phyloP scores from a whole-genome alignment of 2,113 vertebrate genomes.

The Leptobrachium ailaonicum region DNA sequence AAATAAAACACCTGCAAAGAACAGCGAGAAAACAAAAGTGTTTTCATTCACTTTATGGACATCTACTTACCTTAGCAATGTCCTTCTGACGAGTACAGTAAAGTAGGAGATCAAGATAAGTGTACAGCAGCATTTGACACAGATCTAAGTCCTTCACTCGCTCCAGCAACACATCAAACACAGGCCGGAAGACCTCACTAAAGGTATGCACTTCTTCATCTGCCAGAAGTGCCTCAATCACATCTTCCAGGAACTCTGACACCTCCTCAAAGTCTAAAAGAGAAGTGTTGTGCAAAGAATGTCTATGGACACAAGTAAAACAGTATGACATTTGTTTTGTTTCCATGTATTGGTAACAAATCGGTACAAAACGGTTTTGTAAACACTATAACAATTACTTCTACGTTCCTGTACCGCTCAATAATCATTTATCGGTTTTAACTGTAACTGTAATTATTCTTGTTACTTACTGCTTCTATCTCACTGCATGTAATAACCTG shows the following conservation, averaged over 20 bases:
- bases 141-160: conserved; percentile 90
- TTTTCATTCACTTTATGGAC: not conserved
- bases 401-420: too few relatives aligned
- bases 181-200: conserved; percentile 87
- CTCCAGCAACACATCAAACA: conserved; percentile 85
- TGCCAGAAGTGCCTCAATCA: conserved; percentile 76
- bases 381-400: too few relatives aligned
- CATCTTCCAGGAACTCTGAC: conserved; percentile 88
- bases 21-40: too few relatives aligned
- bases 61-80: conserved; percentile 80
- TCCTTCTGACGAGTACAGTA: conserved; percentile 92
- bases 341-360: too few relatives aligned
- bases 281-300: not conserved
- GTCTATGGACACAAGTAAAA: too few relatives aligned
- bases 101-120: conserved; percentile 89
- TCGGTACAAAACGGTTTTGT: too few relatives aligned
- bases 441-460: too few relatives aligned
- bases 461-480: too few relatives aligned
- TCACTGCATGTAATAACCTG: too few relatives aligned
- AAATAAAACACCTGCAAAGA: not conserved
- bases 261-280: conserved; percentile 83
- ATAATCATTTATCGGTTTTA: too few relatives aligned
- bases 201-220: conserved; percentile 95
- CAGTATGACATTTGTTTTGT: too few relatives aligned
- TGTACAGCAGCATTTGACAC: conserved; percentile 86